phyloP scores from a whole-genome alignment of 2,113 vertebrate genomes.

The Amia ocellicauda region DNA sequence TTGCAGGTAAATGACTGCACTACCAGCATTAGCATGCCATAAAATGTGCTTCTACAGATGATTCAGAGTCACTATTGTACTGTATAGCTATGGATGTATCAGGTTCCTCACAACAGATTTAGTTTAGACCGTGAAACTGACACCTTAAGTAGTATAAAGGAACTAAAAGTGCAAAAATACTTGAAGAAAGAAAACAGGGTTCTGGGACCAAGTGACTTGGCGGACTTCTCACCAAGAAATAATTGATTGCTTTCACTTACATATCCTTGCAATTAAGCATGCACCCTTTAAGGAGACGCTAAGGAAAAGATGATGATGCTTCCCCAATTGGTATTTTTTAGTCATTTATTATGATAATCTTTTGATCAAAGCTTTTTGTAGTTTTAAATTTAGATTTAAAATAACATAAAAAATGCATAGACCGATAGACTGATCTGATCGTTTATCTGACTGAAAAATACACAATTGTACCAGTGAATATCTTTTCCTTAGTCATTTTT shows the following conservation, averaged over 20 bases:
- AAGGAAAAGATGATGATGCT: slow-evolving; percentile 2
- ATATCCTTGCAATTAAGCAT: not conserved
- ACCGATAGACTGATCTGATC: too few species aligned
- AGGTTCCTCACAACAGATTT: too few species aligned
- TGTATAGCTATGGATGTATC: too few species aligned
- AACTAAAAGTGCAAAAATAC: not conserved
- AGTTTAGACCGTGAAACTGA: not conserved
- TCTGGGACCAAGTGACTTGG: too few species aligned
- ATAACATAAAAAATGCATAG: too few species aligned
- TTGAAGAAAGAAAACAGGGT: not conserved
- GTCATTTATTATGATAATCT: not conserved
- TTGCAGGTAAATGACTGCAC: too few species aligned
- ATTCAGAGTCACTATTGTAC: too few species aligned
- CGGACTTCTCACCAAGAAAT: not conserved
- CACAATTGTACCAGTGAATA: not conserved
- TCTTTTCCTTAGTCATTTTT: slow-evolving; percentile 14
- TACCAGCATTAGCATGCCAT: too few species aligned
- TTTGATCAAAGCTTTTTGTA: not conserved
- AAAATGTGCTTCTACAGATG: too few species aligned
- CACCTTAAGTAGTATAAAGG: not conserved
- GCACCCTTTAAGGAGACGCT: not conserved
- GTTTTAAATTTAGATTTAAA: too few species aligned
- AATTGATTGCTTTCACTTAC: not conserved
- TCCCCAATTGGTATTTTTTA: not conserved
- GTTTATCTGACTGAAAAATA: slow-evolving; percentile 4